These are phyloP conservation scores for Morone chrysops DNA, from an alignment of 2,113 vertebrate genomes.

Conservation along the genomic window DNA sequence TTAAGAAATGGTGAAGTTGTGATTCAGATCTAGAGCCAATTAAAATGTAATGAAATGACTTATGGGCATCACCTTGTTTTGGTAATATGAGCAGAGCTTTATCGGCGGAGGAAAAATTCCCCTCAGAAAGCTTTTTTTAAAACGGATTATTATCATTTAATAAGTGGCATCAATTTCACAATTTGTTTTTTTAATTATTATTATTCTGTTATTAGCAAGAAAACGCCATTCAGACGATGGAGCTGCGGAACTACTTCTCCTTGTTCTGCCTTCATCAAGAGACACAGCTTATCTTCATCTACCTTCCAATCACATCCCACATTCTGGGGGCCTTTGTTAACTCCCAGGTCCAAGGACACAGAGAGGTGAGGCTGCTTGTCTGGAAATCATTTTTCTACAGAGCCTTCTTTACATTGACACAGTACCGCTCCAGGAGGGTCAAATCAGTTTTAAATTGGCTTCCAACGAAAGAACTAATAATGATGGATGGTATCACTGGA, in stretches of 20 bases:
- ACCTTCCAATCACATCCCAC: constrained; percentile 94
- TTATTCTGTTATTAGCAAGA: constrained; percentile 88
- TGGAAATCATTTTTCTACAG: constrained; percentile 30
- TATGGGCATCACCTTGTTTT: not conserved
- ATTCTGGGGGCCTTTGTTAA: constrained; percentile 94
- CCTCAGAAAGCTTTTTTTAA: not conserved
- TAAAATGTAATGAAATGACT: not conserved
- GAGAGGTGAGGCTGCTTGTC: constrained; percentile 86
- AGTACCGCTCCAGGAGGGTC: constrained; percentile 4
- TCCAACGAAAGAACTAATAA: constrained; percentile 26
- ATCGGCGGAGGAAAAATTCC: not conserved
- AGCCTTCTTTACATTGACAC: too few species aligned
- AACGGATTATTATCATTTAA: not conserved
- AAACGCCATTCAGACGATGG: constrained; percentile 95
- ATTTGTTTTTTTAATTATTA: not conserved
- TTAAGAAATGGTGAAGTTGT: not conserved
- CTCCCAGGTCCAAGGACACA: constrained; percentile 97
- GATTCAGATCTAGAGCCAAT: not conserved
- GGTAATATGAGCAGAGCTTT: constrained; percentile 1
- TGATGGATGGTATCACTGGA: constrained; percentile 28
- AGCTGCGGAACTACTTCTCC: constrained; percentile 96
- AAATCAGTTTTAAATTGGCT: constrained; percentile 40
- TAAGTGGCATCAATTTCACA: not conserved
- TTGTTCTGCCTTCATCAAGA: constrained; percentile 98
- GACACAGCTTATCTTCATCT: constrained; percentile 95